Base-by-base conservation (phyloP, 2,113 vertebrate species). In the Rhipidura dahli region DNA sequence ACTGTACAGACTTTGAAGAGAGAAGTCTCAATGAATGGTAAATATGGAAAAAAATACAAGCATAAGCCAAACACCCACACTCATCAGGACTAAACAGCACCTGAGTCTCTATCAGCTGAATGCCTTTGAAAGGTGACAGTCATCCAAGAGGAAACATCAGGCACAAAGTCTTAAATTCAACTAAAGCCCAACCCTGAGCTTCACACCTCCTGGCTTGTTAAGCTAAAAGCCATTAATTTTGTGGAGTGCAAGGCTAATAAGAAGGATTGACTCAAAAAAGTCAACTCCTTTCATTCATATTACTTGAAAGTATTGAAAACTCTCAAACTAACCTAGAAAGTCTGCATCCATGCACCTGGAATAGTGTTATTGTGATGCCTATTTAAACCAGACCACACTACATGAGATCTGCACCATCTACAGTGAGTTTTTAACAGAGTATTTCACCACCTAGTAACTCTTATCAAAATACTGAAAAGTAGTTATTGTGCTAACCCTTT, bases 331-430 rank as follows among this genome's bases (percentile, higher is more conserved):
- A 71, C 9, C 40, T 26, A 87, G 30, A n/a, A 80, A 71, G 18
- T 82, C 69, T 47, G 21, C 24, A 75, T 24, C 6, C 27, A 40
- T 0, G 0, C 4, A 76, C 28, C 63, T 57, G n/a, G 31, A 93
- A 72, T 1, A 65, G 30, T 8, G 13, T 45, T 64, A 65, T 2
- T 63, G 19, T 14, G 44, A 89, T 24, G 31, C 9, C 11, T 56
- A 7, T 51, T 83, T 56, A 87, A 87, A 91, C 22, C 39, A 89
- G 35, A 49, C 13, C n/a, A 44, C 7, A 18, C 17, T 39, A 72
- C 0, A 0, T 4, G 26, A 81, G 21, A 82, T 7, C 63, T 72
- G 40, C 1, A 3, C 13, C 10, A 1, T 35, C n/a, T 59, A 78
- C 47, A 65, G 6, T 3, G 20, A 50, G 23, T 50, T 70, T 80